Base-by-base conservation (phyloP, 2,797 vertebrate genomes). In the Aeoliscus strigatus region DNA sequence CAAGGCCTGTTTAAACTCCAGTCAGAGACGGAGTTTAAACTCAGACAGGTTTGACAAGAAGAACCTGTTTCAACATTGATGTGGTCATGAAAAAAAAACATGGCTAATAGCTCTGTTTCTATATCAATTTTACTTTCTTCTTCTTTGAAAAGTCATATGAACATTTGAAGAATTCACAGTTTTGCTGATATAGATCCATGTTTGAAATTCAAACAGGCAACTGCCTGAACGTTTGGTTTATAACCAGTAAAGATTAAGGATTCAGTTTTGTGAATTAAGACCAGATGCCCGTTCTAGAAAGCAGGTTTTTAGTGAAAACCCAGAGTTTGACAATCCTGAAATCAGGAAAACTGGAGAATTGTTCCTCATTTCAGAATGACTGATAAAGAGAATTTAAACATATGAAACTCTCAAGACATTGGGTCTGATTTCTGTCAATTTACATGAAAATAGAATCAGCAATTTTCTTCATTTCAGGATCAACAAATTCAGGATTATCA, bases 171-270 rank as follows among this genome's bases (percentile, higher is more conserved):
- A 82, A 73, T 79, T 67, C 72, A 69, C 78, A 75, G 79, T 79
- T 71, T 73, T 80, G 79, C 78, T 84, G 82, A 82, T 55, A 88
- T 88, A 87, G 30, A 87, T 90, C 83, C 57, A 89, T 87, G 66
- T 28, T 60, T 64, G 88, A 89, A 74, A 87, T 88, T 82, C 38
- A 88, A 84, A 80, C 52, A 76, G n/a, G n/a, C n/a, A 62, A 85
- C 83, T 82, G 86, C 82, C 81, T 85, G 78, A 85, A 86, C 82
- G 73, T 81, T 78, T 52, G 18, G 70, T 73, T 63, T 75, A 74
- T 45, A 77, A 71, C 70, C 74, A 68, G 54, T 51, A 49, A 27
- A 15, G 65, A 60, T 87, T 32, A 75, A 89, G 86, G 60, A 88
- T 88, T 87, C 52, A 89, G 60, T 38, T 28, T 10, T 18, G 8